A percentile compares a stretch with the other conserved stretches of the same genome.
phyloP scores from a whole-genome alignment of 92 coral and sea anemone genomes.

The Nematostella vectensis region DNA sequence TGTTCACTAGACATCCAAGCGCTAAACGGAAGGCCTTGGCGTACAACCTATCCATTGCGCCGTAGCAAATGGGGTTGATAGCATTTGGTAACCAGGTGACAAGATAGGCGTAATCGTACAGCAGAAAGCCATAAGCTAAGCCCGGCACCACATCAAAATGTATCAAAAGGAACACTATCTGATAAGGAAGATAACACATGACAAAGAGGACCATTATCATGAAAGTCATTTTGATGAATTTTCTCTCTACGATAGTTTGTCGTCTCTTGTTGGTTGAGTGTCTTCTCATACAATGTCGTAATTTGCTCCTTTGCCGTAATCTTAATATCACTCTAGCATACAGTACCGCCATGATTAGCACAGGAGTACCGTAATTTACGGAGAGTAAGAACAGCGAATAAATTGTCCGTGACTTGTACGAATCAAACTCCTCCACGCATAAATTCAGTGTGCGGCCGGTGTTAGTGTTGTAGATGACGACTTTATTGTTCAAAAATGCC shows the following conservation, averaged over 20 bases:
- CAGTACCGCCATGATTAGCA: too few relatives aligned
- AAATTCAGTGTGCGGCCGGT: slow-evolving; percentile 11
- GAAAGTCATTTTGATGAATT: too few relatives aligned
- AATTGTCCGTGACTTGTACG: too few relatives aligned
- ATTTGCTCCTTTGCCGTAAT: slow-evolving; percentile 8
- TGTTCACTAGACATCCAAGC: too few relatives aligned
- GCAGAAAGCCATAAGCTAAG: slow-evolving; percentile 29
- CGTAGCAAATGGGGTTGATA: slow-evolving; percentile 42
- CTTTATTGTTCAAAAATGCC: too few relatives aligned
- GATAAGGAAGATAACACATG: slow-evolving; percentile 22
- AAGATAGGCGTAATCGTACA: slow-evolving; percentile 19
- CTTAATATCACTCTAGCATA: too few relatives aligned
- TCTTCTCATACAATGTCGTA: neutral
- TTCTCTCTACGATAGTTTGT: too few relatives aligned
- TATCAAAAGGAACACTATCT: slow-evolving; percentile 11
- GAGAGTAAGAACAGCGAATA: too few relatives aligned
- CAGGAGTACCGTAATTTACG: too few relatives aligned
- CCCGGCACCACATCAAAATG: slow-evolving; percentile 5
- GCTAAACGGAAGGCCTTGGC: slow-evolving; percentile 31
- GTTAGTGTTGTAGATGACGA: too few relatives aligned
- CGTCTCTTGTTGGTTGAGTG: too few relatives aligned
- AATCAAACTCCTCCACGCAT: too few relatives aligned
- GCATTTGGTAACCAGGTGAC: slow-evolving; percentile 58
- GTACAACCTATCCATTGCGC: slow-evolving; percentile 45
- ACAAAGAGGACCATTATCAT: slow-evolving; percentile 10